These are phyloP conservation scores for Vireo griseus DNA, from an alignment of 2,797 vertebrate genomes.

Conservation along the genomic window DNA sequence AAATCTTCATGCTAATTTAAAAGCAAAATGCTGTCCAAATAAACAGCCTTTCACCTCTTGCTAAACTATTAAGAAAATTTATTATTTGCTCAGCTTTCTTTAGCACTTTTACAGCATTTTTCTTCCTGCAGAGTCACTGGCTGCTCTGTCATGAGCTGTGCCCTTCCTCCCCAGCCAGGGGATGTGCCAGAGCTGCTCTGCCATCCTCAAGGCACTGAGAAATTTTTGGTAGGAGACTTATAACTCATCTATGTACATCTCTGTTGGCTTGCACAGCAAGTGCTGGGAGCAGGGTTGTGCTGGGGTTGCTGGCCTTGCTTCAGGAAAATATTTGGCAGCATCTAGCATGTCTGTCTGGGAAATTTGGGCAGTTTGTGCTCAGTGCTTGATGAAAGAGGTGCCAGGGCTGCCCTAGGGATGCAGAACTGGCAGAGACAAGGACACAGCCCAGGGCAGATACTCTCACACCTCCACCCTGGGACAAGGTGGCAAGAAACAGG, in stretches of 20 bases:
- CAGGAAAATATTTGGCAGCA: background rate
- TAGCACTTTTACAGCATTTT: background rate
- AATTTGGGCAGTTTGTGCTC: background rate
- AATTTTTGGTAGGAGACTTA: background rate
- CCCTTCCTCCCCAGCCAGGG: background rate
- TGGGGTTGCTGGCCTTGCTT: background rate
- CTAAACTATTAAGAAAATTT: background rate
- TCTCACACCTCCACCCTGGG: background rate
- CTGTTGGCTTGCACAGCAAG: background rate
- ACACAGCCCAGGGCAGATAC: background rate
- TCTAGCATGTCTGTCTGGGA: background rate
- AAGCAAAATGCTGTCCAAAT: background rate
- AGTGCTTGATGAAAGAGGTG: background rate
- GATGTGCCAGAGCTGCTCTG: background rate
- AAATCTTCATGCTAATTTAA: background rate
- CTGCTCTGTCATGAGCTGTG: rapidly evolving
- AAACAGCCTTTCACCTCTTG: background rate
- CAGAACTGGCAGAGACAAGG: background rate
- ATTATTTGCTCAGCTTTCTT: background rate
- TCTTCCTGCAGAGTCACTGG: background rate
- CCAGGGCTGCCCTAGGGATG: background rate
- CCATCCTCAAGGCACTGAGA: background rate
- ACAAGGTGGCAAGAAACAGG: background rate
- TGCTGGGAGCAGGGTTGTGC: background rate
- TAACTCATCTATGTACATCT: background rate